Evolutionary conservation across 1,140 invertebrate genomes (phyloP), one percentile per base, ranked within the genome.

Genomic region (Macrosteles quadrilineatus): DNA sequence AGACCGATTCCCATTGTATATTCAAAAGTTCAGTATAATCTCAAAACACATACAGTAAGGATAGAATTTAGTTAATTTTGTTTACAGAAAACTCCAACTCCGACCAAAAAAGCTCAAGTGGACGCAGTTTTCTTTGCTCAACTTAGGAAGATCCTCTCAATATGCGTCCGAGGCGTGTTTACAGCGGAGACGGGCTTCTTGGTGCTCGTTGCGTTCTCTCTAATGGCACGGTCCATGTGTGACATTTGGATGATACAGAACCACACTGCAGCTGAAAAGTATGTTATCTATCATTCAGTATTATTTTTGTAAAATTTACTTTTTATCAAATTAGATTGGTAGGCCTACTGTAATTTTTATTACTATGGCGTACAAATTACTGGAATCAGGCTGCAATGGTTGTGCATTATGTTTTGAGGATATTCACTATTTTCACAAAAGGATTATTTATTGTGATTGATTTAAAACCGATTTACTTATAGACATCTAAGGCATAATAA

Each of bases 201-300:
- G 77, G 71, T 88, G 1, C 77, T 98, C 9, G 91, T 99, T 47
- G 96, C 96, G 4, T 75, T 80, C 9, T 88, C 93, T 27, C 83
- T 99, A 9, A 84, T 98, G 11, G 87, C 91, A 3, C 86, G 97
- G 77, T 98, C 97, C 0, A 85, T 97, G 27, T 98, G 95, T 79
- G 97, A 99, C 83, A 87, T 99, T 57, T 99, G 96, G 95, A 90
- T 98, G 84, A 99, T 99, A 73, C 90, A 94, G 75, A 94, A 94
- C 81, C 90, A 91, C 17, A 99, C 97, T 1, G 85, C 92, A 67
- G 91, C 98, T 76, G 97, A 99, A 86, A 94, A 91, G 92, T 94
- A 81, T 80, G 57, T 53, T 43, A 57, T 17, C 36, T 21, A n/a
- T 21, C n/a, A n/a, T n/a, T n/a, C n/a, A n/a, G n/a, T 0, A 50